Evolutionary conservation across 1,140 invertebrate species (phyloP), one percentile per base, ranked within the genome.

Genomic region (Paraescarpia echinospica): DNA sequence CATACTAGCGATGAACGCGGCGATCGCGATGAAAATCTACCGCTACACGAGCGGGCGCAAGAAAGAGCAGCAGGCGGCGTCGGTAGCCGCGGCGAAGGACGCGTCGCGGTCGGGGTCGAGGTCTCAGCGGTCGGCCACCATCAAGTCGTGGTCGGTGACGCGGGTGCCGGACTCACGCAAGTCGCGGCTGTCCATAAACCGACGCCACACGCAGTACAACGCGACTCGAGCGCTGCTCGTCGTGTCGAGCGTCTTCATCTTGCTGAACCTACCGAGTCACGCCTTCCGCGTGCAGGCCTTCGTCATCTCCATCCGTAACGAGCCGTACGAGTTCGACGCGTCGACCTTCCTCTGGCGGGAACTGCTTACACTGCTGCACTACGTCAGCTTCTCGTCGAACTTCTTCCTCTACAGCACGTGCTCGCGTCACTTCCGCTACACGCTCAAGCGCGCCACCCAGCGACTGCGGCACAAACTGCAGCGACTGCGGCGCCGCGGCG

Each of bases 351-450:
- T 96, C 0, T 94, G 97, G 35, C 97, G 97, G 93, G 96, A 97
- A 91, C 96, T 96, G 93, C 95, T 94, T 93, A 97, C 95, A 93
- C 95, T 96, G 34, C 96, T 98, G n/a, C 98, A 98, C 95, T 97
- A 98, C 94, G 97, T 97, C 31, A 98, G 98, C 95, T 98, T 98
- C 94, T 97, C 97, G 92, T 98, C 98, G 90, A 98, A 98, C 96
- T 98, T 98, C 95, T 96, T 97, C n/a, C 96, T 98, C 33, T 98
- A 98, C 95, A 98, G 98, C 94, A 96, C 98, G 93, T 97, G 97
- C 94, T 98, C 98, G 2, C 97, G 98, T 95, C 98, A 98, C 96
- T 98, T 98, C 95, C 96, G 98, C 35, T 97, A 96, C 93, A 97
- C 92, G 89, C 95, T 97, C 34, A 91, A 91, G 41, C 89, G 89